Evolutionary conservation across 2,797 vertebrate genomes (phyloP), one percentile per base, ranked within the genome.

Genomic region (Brotula barbata): DNA sequence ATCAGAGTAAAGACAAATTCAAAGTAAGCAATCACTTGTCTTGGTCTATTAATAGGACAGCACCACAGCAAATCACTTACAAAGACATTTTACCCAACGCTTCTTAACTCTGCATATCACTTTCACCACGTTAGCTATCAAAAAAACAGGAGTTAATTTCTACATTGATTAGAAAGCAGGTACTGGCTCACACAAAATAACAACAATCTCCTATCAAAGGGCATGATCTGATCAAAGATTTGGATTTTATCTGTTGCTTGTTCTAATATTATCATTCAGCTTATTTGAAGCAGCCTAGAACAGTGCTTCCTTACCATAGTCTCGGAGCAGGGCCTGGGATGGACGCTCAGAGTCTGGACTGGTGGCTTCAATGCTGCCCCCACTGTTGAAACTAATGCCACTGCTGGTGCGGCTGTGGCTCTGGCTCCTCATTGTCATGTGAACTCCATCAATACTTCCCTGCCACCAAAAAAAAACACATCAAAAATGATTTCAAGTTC

Each of bases 381-480:
- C 93, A 0, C 95, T 98, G 44, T 90, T 91, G 43, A 93, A 94
- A 84, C 96, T 98, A 72, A 97, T 92, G 64, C 94, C 93, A 44
- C 96, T 97, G 84, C 94, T 97, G 15, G 93, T 96, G 8, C 96
- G 94, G 79, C 95, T 97, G 80, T 97, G 96, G 86, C 93, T 94
- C 78, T 95, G 96, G 67, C 74, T 85, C 51, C 70, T 85, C 37
- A 68, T 40, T 0, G 75, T 70, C 28, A 60, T 5, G 34, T 90
- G 80, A 55, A 85, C 85, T 21, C 88, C 87, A n/a, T 91, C 90
- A 47, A 88, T 66, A 41, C 87, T 90, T 46, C 85, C 87, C 87
- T 89, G 56, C 14, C 11, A 76, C 43, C 47, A 62, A 48, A 68
- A 53, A 48, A 71, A 77, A 36, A 10, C 16, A 63, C 4, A 68